These are phyloP conservation scores for Anseranas semipalmata DNA, from an alignment of 2,113 vertebrate genomes.

Conservation along the genomic window DNA sequence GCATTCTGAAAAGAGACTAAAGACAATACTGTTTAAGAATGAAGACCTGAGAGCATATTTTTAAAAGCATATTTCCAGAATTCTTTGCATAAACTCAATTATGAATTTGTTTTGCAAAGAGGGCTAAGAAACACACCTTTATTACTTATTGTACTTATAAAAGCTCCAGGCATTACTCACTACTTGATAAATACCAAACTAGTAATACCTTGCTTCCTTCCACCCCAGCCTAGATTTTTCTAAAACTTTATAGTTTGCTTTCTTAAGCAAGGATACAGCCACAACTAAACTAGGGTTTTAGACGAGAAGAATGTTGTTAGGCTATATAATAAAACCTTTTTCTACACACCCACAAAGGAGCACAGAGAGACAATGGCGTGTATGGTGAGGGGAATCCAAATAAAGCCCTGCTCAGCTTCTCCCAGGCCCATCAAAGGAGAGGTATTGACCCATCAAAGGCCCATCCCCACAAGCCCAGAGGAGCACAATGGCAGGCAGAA, in stretches of 20 bases:
- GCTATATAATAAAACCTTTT: background rate
- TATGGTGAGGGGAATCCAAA: background rate
- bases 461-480: background rate
- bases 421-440: background rate
- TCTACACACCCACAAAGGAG: background rate
- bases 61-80: background rate
- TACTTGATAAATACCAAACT: background rate
- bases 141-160: background rate
- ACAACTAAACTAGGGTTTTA: background rate
- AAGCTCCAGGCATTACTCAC: background rate
- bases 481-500: background rate
- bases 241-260: background rate
- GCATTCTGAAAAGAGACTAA: background rate
- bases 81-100: background rate
- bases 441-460: background rate
- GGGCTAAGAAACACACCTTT: background rate
- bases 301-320: background rate
- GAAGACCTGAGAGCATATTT: fast-evolving
- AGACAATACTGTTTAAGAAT: background rate
- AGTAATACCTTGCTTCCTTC: background rate
- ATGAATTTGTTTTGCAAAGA: background rate
- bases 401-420: background rate
- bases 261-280: background rate
- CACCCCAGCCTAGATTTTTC: background rate
- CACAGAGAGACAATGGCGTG: background rate